Conservation (phyloP, 2,888 invertebrate genomes). For the Drosophila borborema region DNA sequence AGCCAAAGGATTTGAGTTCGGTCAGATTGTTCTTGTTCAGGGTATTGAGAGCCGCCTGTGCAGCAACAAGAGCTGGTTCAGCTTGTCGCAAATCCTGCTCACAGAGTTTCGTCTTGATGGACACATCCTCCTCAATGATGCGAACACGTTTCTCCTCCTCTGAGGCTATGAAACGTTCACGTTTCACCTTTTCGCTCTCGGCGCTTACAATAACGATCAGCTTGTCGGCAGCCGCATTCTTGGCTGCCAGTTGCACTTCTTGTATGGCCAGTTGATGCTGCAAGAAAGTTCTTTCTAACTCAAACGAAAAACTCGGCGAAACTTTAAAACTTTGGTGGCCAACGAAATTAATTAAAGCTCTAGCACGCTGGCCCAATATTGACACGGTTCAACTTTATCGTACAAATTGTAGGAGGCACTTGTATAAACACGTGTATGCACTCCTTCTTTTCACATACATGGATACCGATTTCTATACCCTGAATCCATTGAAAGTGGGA, state of each 20-base stretch:
- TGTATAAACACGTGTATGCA: constrained; percentile 21
- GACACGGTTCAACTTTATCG: constrained; percentile 62
- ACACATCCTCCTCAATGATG: constrained; percentile 95
- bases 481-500: too few relatives aligned
- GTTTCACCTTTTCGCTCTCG: constrained; percentile 96
- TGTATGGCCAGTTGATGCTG: constrained; percentile 87
- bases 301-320: constrained; percentile 43
- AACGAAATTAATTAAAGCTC: constrained; percentile 70
- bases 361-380: constrained; percentile 77
- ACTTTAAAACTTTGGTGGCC: constrained; percentile 58
- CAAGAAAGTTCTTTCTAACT: constrained; percentile 35
- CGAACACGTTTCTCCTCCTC: constrained; percentile 96
- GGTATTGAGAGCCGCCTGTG: constrained; percentile 92
- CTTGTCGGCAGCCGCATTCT: constrained; percentile 96
- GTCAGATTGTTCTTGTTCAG: constrained; percentile 98
- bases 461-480: too few relatives aligned
- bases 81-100: constrained; percentile 96
- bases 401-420: constrained; percentile 42
- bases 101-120: constrained; percentile 94
- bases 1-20: constrained; percentile 97
- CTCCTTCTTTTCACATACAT: neutral
- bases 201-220: constrained; percentile 94
- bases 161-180: constrained; percentile 92
- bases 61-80: constrained; percentile 95
- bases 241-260: constrained; percentile 93